These are phyloP conservation scores for Strix occidentalis DNA, from an alignment of 2,797 vertebrate genomes.

Conservation along the genomic window DNA sequence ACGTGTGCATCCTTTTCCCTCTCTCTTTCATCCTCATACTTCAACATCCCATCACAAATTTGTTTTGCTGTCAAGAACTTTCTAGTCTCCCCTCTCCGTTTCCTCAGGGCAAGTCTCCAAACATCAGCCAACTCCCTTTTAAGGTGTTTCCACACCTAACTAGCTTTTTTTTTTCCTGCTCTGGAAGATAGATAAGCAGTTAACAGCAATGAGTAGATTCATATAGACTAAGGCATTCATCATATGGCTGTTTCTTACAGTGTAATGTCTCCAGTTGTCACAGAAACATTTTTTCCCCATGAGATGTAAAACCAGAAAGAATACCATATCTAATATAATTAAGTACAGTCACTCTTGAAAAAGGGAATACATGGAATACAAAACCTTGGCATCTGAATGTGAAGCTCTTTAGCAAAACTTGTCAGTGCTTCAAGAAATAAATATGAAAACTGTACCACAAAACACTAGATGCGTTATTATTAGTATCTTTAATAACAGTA, in stretches of 20 bases:
- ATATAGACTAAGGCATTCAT: background rate
- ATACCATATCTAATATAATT: background rate
- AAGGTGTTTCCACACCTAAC: background rate
- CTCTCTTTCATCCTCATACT: background rate
- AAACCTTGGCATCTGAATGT: slow-evolving; percentile 9
- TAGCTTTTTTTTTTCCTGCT: background rate
- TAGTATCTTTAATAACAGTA: slow-evolving; percentile 21
- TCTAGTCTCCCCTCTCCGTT: background rate
- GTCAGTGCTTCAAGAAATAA: background rate
- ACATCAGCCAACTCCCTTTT: background rate
- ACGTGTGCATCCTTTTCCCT: background rate
- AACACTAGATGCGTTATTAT: slow-evolving; percentile 19
- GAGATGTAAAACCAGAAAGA: background rate
- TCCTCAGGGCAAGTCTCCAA: background rate
- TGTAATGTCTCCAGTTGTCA: background rate
- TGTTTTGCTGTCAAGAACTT: background rate
- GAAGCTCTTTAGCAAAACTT: slow-evolving; percentile 22
- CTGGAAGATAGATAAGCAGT: background rate
- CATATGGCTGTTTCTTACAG: background rate
- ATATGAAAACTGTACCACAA: background rate
- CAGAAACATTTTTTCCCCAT: background rate
- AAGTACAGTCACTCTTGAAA: slow-evolving; percentile 7
- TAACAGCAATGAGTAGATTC: background rate
- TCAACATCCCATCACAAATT: background rate
- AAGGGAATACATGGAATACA: slow-evolving; percentile 23